These are phyloP conservation scores for Oryctes rhinoceros DNA, from an alignment of 1,140 invertebrate species.

Conservation along the genomic window DNA sequence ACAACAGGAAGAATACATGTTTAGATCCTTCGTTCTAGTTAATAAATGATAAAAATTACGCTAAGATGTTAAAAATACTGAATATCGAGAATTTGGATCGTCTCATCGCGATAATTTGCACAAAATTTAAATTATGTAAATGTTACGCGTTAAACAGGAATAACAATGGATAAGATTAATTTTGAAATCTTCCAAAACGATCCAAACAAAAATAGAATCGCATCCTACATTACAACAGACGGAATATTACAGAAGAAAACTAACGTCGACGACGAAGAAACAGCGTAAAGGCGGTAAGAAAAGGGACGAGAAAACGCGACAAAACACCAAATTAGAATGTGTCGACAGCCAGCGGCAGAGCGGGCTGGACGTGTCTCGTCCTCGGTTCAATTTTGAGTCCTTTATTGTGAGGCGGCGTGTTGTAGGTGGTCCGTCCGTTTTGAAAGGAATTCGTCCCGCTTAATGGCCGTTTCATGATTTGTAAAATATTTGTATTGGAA, in stretches of 20 bases:
- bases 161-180: no score
- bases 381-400: constrained; percentile 28
- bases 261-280: not conserved
- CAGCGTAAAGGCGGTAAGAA: not conserved
- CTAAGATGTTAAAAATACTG: no score
- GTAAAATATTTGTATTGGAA: constrained; percentile 42
- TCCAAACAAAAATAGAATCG: no score
- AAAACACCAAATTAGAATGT: constrained; percentile 37
- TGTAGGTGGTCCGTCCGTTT: constrained; percentile 43
- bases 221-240: no score
- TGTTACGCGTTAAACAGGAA: no score
- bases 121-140: no score
- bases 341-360: constrained; percentile 17
- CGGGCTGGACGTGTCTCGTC: constrained; percentile 17
- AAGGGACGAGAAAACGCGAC: constrained; percentile 8
- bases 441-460: constrained; percentile 40
- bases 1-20: no score
- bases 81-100: no score
- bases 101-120: no score
- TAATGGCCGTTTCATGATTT: constrained; percentile 42
- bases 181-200: no score
- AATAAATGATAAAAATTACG: no score
- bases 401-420: constrained; percentile 32
- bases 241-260: not conserved
- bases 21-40: no score